Evolutionary conservation across 2,888 invertebrate genomes (phyloP).

Genomic region (Gymnoscelis rufifasciata): DNA sequence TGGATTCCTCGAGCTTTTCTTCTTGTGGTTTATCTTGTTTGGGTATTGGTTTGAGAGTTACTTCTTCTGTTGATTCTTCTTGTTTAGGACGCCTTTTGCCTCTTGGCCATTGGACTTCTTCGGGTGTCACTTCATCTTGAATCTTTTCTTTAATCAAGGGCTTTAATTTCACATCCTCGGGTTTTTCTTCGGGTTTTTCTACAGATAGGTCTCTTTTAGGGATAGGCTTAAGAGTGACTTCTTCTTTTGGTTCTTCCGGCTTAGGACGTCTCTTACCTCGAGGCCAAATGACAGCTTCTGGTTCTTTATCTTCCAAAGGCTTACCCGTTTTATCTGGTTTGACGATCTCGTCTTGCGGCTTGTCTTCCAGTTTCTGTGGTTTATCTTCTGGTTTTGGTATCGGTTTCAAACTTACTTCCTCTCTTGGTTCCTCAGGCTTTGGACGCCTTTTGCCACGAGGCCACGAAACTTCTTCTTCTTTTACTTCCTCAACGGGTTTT

Average conservation of each 20-base stretch:
- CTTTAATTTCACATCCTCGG: constrained; percentile 23
- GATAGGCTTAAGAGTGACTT: constrained; percentile 50
- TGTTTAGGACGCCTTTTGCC: constrained; percentile 41
- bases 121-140: constrained; percentile 47
- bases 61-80: constrained; percentile 41
- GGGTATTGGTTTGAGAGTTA: constrained; percentile 30
- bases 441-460: constrained; percentile 31
- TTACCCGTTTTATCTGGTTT: too few species aligned
- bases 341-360: too few species aligned
- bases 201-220: constrained; percentile 38
- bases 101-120: constrained; percentile 34
- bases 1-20: constrained; percentile 25
- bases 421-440: constrained; percentile 45
- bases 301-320: constrained; percentile 11
- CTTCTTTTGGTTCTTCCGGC: constrained; percentile 20
- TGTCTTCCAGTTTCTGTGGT: constrained; percentile 49
- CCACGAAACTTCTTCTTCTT: not conserved
- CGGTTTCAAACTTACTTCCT: constrained; percentile 36
- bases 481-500: not conserved
- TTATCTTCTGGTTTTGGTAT: constrained; percentile 17
- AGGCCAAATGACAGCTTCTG: constrained; percentile 38
- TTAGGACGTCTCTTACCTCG: constrained; percentile 14
- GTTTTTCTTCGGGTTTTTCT: constrained; percentile 22
- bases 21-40: constrained; percentile 35
- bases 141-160: constrained; percentile 33